These are phyloP conservation scores for Oedothorax gibbosus DNA, from an alignment of 1,140 invertebrate genomes.

Conservation along the genomic window DNA sequence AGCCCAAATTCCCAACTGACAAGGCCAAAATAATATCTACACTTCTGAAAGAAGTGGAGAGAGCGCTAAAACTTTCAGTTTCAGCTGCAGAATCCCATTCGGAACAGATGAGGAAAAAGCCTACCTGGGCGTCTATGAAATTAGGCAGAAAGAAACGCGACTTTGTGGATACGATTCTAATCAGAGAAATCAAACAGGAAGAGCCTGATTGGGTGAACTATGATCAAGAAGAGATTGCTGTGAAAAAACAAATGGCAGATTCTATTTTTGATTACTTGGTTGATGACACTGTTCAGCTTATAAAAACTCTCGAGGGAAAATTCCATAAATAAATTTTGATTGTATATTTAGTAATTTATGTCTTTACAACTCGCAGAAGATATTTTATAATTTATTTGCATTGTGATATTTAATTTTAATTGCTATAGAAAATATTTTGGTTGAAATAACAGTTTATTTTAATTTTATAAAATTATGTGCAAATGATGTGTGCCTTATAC, in stretches of 20 bases:
- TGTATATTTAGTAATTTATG: background rate
- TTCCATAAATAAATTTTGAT: background rate
- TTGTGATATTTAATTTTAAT: no score
- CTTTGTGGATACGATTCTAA: conserved; percentile 78
- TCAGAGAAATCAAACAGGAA: conserved; percentile 77
- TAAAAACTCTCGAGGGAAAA: conserved; percentile 45
- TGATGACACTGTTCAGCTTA: conserved; percentile 73
- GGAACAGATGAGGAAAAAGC: background rate
- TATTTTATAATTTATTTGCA: no score
- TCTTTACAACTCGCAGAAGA: no score
- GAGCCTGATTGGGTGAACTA: conserved; percentile 80
- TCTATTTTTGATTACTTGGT: conserved; percentile 76
- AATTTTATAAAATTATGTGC: no score
- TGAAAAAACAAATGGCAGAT: conserved; percentile 77
- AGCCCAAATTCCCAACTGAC: conserved; percentile 71
- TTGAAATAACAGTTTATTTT: no score
- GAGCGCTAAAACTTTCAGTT: conserved; percentile 31
- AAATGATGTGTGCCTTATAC: no score
- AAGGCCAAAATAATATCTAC: background rate
- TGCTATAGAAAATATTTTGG: no score
- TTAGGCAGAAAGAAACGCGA: conserved; percentile 77
- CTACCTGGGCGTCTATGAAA: conserved; percentile 68
- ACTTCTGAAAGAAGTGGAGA: conserved; percentile 23
- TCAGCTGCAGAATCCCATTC: background rate
- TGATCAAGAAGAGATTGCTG: conserved; percentile 76